Evolutionary conservation across 2,797 vertebrate genomes (phyloP), one percentile per base, ranked within the genome.

Genomic region (Heliangelus exortis): DNA sequence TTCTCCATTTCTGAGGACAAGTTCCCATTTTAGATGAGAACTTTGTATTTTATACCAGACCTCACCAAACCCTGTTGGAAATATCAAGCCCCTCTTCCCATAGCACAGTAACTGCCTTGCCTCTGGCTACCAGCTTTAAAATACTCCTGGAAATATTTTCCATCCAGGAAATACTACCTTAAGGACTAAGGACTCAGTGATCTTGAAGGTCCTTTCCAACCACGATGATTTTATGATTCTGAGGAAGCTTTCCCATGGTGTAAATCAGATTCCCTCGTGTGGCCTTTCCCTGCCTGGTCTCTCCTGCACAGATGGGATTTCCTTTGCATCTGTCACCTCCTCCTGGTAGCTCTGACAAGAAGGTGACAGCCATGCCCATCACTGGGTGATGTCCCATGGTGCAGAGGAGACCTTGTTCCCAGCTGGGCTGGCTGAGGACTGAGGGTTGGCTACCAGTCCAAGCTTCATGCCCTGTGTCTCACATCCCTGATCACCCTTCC

Each of bases 71-170:
- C 0, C 20, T 51, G 15, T 4, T n/a, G 31, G 57, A 69, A 69
- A 57, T 48, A 25, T 0, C 3, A 26, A 71, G 12, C 0, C 1
- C 39, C 33, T 29, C 45, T 61, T 48, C 34, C 45, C 33, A 22
- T 5, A 54, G 26, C 31, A 48, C 59, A n/a, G 11, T 13, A 54
- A 17, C 13, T 43, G 16, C 31, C 34, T 55, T 66, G 41, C 41
- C 20, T 61, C 45, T 66, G 71, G 58, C 33, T 66, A 36, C 25
- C n/a, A 31, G 17, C 15, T 18, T 55, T 41, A 53, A 68, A 53
- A 48, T 47, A 15, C 31, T 12, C 48, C 53, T 41, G 20, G 10
- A 55, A 55, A 15, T 23, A 31, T 28, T 68, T 88, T 63, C 53
- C 33, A 10, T 15, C 21, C 12, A 5, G 43, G 25, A 26, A 67